Base-by-base conservation (phyloP, 2,888 invertebrate genomes). In the Scaptomyza polygonia region DNA sequence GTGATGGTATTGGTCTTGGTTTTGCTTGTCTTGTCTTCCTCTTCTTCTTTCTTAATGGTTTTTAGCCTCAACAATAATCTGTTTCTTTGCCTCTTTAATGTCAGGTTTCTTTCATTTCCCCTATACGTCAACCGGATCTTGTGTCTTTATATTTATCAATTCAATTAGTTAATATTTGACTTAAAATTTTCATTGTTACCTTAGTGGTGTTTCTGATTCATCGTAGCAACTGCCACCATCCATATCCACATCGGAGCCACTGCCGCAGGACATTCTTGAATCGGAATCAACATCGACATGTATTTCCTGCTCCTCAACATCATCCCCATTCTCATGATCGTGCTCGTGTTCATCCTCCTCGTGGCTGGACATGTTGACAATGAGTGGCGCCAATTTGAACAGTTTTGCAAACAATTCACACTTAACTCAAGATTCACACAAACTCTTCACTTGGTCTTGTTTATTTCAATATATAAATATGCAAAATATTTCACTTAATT, bases 281-380 rank as follows among this genome's bases (percentile, higher is more conserved):
- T 90, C 92, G 75, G 87, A 91, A 81, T 88, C 93, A 64, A 90
- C 92, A 86, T 89, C 92, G 72, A 89, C 92, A 76, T 91, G 92
- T 78, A 90, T 92, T 86, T 90, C 92, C 82, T 89, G 92, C 77
- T 90, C 92, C 77, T 84, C 90, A 75, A 88, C 91, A 79, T 88
- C 91, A 81, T 88, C 92, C 80, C 86, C 82, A 21, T 80, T 69
- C 63, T 85, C 80, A 48, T 70, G 67, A 48, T 84, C 85, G 25
- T 84, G 81, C 58, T 89, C 91, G 66, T 89, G 90, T 52, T 89
- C 89, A 75, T 90, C 89, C 77, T 89, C 89, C 82, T 89, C 90
- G 83, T 86, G 92, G 48, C 91, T 90, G 67, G 92, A 92, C 91
- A 92, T 91, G 75, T 71, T 91, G 76, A 40, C 88, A 62, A 72